A percentile compares a stretch with the other conserved stretches of the same genome.
Conservation (phyloP, 2,888 invertebrate species). For the Lycia hirtaria region DNA sequence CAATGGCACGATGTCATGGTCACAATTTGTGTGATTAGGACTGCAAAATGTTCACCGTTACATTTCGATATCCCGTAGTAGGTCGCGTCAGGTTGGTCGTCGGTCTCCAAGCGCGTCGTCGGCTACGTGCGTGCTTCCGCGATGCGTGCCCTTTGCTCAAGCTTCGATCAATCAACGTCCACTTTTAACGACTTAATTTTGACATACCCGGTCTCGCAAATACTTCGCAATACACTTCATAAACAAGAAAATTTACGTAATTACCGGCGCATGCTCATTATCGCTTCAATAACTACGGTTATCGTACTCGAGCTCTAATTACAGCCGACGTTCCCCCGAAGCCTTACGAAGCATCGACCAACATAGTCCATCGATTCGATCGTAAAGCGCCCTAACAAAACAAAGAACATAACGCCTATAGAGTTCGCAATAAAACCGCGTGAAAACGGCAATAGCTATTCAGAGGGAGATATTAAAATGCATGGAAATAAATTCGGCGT, state of each 20-base stretch:
- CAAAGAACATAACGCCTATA: slow-evolving; percentile 70
- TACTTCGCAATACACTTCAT: slow-evolving; percentile 63
- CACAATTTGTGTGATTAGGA: background rate
- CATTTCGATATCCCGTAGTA: slow-evolving; percentile 29
- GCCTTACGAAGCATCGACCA: slow-evolving; percentile 72
- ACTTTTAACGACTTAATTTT: slow-evolving; percentile 80
- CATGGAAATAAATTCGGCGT: slow-evolving; percentile 86
- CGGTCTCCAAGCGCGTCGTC: slow-evolving; percentile 46
- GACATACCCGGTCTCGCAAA: slow-evolving; percentile 62
- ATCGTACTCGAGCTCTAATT: slow-evolving; percentile 48
- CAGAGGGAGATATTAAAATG: slow-evolving; percentile 86
- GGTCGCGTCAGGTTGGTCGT: slow-evolving; percentile 42
- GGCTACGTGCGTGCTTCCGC: slow-evolving; percentile 72
- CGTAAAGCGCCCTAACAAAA: slow-evolving; percentile 76
- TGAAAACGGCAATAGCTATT: slow-evolving; percentile 84
- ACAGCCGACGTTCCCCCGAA: slow-evolving; percentile 60
- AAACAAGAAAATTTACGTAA: slow-evolving; percentile 69
- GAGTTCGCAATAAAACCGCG: slow-evolving; percentile 81
- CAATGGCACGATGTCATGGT: slow-evolving; percentile 21
- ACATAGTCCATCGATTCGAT: slow-evolving; percentile 70
- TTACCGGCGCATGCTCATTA: slow-evolving; percentile 62
- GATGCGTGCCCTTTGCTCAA: slow-evolving; percentile 70
- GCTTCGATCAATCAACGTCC: slow-evolving; percentile 78
- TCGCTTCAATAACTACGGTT: slow-evolving; percentile 57
- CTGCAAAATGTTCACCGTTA: background rate